A percentile compares a stretch with the other conserved stretches of the same genome.
Conservation (phyloP, 1,140 invertebrate genomes). For the Eufriesea mexicana region DNA sequence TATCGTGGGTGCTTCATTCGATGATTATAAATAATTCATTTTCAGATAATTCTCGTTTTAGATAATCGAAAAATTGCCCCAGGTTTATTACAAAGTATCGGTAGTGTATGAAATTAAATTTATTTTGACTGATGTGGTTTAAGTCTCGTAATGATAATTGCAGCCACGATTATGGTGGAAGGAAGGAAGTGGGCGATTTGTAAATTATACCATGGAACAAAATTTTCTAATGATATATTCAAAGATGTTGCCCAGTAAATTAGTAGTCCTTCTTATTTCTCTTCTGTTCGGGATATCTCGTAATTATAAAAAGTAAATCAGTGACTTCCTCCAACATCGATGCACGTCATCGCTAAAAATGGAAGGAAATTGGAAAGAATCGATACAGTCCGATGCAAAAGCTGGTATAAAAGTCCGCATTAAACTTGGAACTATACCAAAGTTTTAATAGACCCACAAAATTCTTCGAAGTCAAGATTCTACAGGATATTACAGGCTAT, state of each 20-base stretch:
- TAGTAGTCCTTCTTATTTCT: not conserved
- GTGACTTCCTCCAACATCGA: not conserved
- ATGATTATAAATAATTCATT: too few species aligned
- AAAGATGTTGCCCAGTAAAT: not conserved
- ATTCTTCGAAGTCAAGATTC: not conserved
- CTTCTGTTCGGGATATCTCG: not conserved
- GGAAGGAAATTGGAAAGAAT: slow-evolving; percentile 2
- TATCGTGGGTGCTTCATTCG: too few species aligned
- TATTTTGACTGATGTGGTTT: too few species aligned
- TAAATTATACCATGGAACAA: too few species aligned
- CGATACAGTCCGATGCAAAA: not conserved
- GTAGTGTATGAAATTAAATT: too few species aligned
- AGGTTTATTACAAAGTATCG: too few species aligned
- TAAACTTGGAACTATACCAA: not conserved
- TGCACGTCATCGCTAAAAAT: slow-evolving; percentile 10
- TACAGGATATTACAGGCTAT: not conserved
- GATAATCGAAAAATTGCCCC: too few species aligned
- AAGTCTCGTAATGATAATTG: too few species aligned
- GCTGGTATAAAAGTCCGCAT: slow-evolving; percentile 1
- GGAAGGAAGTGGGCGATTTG: too few species aligned
- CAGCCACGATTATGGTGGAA: too few species aligned
- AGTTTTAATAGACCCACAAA: not conserved
- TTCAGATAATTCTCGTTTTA: too few species aligned
- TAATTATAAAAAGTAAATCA: not conserved
- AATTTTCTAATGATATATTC: too few species aligned